Conservation (phyloP, 1,140 invertebrate species). For the Drosophila paulistorum region DNA sequence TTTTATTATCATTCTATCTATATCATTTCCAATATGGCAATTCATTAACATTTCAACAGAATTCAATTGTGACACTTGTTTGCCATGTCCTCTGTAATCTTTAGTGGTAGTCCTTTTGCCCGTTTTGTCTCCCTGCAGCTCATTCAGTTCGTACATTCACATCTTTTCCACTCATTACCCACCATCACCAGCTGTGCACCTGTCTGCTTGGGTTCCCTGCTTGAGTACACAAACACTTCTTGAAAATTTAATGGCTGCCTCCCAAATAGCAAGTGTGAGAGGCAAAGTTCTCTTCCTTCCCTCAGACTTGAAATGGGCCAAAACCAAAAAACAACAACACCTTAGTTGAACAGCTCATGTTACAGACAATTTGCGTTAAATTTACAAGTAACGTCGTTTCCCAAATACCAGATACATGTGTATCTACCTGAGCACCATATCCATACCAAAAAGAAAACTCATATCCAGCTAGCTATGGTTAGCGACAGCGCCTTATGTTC, state of each 20-base stretch:
- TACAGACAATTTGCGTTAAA: slow-evolving; percentile 81
- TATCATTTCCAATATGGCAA: not conserved
- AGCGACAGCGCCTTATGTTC: slow-evolving; percentile 36
- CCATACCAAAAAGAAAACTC: no score
- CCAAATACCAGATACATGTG: slow-evolving; percentile 53
- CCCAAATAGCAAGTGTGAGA: slow-evolving; percentile 20
- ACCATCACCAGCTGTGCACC: slow-evolving; percentile 16
- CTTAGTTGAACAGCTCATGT: slow-evolving; percentile 66
- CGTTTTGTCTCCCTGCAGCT: not conserved
- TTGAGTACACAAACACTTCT: slow-evolving; percentile 54
- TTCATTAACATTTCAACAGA: not conserved
- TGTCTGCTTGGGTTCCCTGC: slow-evolving; percentile 45
- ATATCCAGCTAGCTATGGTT: slow-evolving; percentile 3
- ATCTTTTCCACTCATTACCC: slow-evolving; percentile 16
- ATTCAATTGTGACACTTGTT: slow-evolving; percentile 2
- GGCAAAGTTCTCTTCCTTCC: slow-evolving; percentile 58
- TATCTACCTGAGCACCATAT: slow-evolving; percentile 14
- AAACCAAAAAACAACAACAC: slow-evolving; percentile 34
- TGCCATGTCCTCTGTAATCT: not conserved
- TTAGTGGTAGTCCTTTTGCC: not conserved
- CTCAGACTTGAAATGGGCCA: slow-evolving; percentile 10
- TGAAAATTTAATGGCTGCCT: slow-evolving; percentile 76
- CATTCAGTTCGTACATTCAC: not conserved
- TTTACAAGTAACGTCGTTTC: slow-evolving; percentile 70
- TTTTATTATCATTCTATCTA: no score